phyloP scores from a whole-genome alignment of 2,888 invertebrate genomes.

The Caenorhabditis parvicauda region DNA sequence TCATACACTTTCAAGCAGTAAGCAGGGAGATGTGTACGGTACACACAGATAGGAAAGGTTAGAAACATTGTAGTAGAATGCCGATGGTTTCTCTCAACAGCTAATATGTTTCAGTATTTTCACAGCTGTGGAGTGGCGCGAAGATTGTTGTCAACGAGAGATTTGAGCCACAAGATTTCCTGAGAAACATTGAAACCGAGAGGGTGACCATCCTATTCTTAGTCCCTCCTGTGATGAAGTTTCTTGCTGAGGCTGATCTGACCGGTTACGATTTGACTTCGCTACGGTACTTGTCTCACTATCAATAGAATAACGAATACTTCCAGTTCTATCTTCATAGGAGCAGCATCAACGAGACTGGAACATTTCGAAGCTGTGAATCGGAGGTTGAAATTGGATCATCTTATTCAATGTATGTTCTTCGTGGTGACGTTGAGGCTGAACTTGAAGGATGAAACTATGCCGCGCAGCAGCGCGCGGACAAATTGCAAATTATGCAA shows the following conservation, averaged over 20 bases:
- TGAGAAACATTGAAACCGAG: conserved; percentile 25
- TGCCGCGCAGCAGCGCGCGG: no score
- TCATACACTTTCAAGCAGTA: no score
- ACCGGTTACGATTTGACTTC: conserved; percentile 7
- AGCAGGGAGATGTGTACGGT: no score
- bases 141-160: conserved; percentile 38
- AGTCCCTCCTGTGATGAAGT: conserved; percentile 45
- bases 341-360: conserved; percentile 23
- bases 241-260: conserved; percentile 25
- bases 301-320: background rate
- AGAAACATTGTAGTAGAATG: no score
- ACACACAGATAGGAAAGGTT: no score
- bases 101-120: conserved; percentile 14
- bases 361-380: conserved; percentile 12
- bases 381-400: conserved; percentile 8
- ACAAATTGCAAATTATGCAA: no score
- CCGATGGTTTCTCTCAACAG: no score
- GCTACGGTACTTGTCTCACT: no score
- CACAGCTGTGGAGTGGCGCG: conserved; percentile 40
- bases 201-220: conserved; percentile 28
- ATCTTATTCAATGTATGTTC: conserved; percentile 19
- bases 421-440: background rate
- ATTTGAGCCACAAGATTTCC: conserved; percentile 33
- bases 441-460: no score
- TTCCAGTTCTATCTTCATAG: conserved; percentile 33